Evolutionary conservation across 2,113 vertebrate genomes (phyloP), one percentile per base, ranked within the genome.

Genomic region (Gymnarchus niloticus): DNA sequence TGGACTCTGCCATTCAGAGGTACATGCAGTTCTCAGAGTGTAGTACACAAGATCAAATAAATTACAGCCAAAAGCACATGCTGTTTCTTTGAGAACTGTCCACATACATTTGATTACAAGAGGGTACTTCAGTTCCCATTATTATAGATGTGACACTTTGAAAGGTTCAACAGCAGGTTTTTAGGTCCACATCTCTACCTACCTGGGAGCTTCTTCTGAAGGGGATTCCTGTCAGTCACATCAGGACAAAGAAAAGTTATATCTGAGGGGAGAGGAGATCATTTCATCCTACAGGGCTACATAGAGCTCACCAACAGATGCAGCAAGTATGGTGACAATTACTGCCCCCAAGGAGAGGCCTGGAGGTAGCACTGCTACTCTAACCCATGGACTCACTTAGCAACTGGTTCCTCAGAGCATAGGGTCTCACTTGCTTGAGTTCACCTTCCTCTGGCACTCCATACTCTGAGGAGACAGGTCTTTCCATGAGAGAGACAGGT

Each of bases 171-270:
- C 54, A 8, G 37, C 28, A 44, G 4, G 25, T 6, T 25, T 3
- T 17, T 59, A 6, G 28, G 48, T 28, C 44, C 37, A 7, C 23
- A n/a, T 21, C 51, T 33, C 19, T 25, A 44, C 52, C 93, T 94
- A 99, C 98, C 96, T 92, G 97, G 98, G 52, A 99, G 93, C 65
- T 96, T 97, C 88, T 97, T 99, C 86, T 96, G 92, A 2, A 97
- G 86, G 2, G 94, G 92, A 81, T 93, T 93, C 61, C 93, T 91
- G 14, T 95, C 95, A 0, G 91, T 84, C 3, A 93, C 93, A 8
- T 96, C 93, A 2, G 96, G 97, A 89, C 94, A 99, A 69, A 93
- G 93, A 85, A 99, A 98, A 0, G 91, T 95, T 28, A 99, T 83
- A 85, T 94, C 98, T 92, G 91, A 84, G 14, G 77, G 1, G 49